Percentiles rank a stretch among this genome's conserved stretches.
phyloP scores from a whole-genome alignment of 2,888 invertebrate genomes.

The Thumatha senex region DNA sequence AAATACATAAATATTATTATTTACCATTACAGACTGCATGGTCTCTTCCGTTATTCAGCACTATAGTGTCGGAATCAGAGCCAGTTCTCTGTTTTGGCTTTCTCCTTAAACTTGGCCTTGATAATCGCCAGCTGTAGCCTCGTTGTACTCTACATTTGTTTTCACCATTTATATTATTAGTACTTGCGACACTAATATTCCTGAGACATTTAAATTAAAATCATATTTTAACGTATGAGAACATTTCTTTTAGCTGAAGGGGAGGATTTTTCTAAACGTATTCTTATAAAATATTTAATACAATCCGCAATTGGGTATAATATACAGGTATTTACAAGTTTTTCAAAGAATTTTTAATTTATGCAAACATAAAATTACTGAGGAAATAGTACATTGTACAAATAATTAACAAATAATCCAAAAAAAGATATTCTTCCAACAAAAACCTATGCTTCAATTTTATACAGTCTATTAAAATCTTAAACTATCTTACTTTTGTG shows the following conservation, averaged over 20 bases:
- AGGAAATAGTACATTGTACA: too few relatives aligned
- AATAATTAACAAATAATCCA: too few relatives aligned
- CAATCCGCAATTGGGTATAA: too few relatives aligned
- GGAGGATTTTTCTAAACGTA: too few relatives aligned
- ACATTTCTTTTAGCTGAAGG: background rate
- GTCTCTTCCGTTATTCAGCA: slow-evolving; percentile 88
- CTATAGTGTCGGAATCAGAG: slow-evolving; percentile 84
- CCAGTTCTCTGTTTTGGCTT: slow-evolving; percentile 84
- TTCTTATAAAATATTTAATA: too few relatives aligned
- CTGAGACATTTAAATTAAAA: slow-evolving; percentile 33
- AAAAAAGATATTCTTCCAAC: too few relatives aligned
- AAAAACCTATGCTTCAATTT: too few relatives aligned
- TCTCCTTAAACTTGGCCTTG: slow-evolving; percentile 88
- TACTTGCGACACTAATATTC: slow-evolving; percentile 61
- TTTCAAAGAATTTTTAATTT: too few relatives aligned
- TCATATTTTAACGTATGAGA: background rate
- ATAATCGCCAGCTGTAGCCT: slow-evolving; percentile 90
- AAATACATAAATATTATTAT: slow-evolving; percentile 13
- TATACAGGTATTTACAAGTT: too few relatives aligned
- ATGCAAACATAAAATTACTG: too few relatives aligned
- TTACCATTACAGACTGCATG: slow-evolving; percentile 89
- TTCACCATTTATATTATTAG: slow-evolving; percentile 55
- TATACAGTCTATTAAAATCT: too few relatives aligned
- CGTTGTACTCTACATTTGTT: slow-evolving; percentile 85
- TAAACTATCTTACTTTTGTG: slow-evolving; percentile 66